Evolutionary conservation across 2,888 invertebrate genomes (phyloP), one percentile per base, ranked within the genome.

Genomic region (Stratiomys singularior): DNA sequence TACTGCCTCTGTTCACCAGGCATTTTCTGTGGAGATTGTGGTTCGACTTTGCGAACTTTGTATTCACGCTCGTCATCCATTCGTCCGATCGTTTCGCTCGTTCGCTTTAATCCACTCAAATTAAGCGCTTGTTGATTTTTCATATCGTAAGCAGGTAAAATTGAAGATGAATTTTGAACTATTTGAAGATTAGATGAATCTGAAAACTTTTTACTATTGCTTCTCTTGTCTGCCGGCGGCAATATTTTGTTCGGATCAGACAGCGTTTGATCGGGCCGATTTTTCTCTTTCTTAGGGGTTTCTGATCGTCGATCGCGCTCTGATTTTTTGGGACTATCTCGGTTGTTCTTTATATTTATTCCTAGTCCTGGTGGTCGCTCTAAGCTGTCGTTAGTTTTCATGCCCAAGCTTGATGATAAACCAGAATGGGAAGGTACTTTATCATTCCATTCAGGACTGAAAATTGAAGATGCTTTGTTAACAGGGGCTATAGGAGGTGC

Each of bases 361-460:
- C 78, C 76, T 52, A 71, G 3, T 23, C 11, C 23, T 21, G 69
- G 21, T 3, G 69, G 27, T 11, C 69, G 28, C 1, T 69, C 69
- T 15, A 69, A 47, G 76, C n/a, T 80, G 47, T 64, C 80, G 78
- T 46, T 77, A 2, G 60, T 0, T 56, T 64, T 77, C 37, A 27
- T 76, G 72, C 28, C 76, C 11, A 30, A 64, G 60, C 13, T 56
- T 23, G 56, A 78, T 52, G 66, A 80, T 80, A 67, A 81, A 83
- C 28, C 18, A 47, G 71, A 52, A 44, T 67, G 67, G 79, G 81
- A 47, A 13, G 44, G 60, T 44, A 21, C 52, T 66, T 85, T 86
- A n/a, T 86, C 86, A 77, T 82, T 85, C 84, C 85, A 86, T 72
- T 87, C 87, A 13, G 87, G 87, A 79, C 87, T 87, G 78, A 87